Percentiles rank a stretch among this genome's conserved stretches.
Evolutionary conservation across 2,797 vertebrate genomes (phyloP).

Genomic region (Pseudochromis fuscus): DNA sequence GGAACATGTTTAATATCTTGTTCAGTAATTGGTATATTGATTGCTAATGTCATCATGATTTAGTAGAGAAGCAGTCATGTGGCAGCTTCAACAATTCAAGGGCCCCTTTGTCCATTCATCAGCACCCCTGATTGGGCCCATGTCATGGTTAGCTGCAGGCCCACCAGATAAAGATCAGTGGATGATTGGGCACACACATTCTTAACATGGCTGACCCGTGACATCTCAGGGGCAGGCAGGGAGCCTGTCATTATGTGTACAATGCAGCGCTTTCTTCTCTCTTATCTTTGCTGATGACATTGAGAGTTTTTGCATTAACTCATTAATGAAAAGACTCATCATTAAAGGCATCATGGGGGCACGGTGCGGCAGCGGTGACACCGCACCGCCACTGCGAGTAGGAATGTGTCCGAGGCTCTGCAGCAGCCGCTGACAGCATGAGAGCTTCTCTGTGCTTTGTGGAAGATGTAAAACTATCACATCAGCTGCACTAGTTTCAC

Average conservation of each 20-base stretch:
- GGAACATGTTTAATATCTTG: conserved; percentile 90
- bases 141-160: conserved; percentile 95
- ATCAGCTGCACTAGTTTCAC: conserved; percentile 20
- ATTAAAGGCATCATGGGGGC: conserved; percentile 86
- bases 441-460: conserved; percentile 44
- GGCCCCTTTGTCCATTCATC: conserved; percentile 97
- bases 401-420: conserved; percentile 67
- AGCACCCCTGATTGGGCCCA: conserved; percentile 92
- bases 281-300: conserved; percentile 98
- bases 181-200: conserved; percentile 99
- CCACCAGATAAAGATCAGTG: conserved; percentile 96
- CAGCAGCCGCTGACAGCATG: conserved; percentile 47
- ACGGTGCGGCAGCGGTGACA: conserved; percentile 69
- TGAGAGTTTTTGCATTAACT: conserved; percentile 99
- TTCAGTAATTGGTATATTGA: conserved; percentile 95
- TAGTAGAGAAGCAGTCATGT: conserved; percentile 90
- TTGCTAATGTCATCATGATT: conserved; percentile 96
- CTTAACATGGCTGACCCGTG: conserved; percentile 99
- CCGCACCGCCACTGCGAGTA: conserved; percentile 57
- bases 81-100: conserved; percentile 90
- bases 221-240: conserved; percentile 92
- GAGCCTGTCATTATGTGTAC: conserved; percentile 96
- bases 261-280: conserved; percentile 94
- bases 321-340: conserved; percentile 96
- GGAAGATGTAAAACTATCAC: conserved; percentile 35